These are phyloP conservation scores for Pelobates fuscus DNA, from an alignment of 2,113 vertebrate genomes.

Conservation along the genomic window DNA sequence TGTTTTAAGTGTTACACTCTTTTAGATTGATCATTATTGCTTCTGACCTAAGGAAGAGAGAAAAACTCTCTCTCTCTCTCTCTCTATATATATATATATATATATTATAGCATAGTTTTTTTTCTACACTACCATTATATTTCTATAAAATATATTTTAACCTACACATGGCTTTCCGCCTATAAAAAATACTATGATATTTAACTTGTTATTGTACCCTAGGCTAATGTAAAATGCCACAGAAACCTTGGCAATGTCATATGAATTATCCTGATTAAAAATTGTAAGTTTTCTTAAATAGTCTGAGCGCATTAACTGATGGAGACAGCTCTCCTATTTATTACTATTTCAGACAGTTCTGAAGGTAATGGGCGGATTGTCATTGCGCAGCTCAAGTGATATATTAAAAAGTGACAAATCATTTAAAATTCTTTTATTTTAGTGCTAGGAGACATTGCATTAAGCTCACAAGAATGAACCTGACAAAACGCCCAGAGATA, in stretches of 20 bases:
- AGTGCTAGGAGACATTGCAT: neutral
- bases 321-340: too few species aligned
- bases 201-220: neutral
- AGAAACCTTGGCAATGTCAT: neutral
- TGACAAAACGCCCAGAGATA: neutral
- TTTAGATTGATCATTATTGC: too few species aligned
- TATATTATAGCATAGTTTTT: too few species aligned
- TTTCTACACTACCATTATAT: too few species aligned
- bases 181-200: neutral
- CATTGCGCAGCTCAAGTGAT: neutral
- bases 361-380: neutral
- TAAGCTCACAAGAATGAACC: neutral
- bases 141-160: too few species aligned
- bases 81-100: too few species aligned
- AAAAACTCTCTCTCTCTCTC: too few species aligned
- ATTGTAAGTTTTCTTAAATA: neutral
- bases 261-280: neutral
- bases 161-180: neutral
- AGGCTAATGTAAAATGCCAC: neutral
- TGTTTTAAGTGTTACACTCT: too few species aligned
- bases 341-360: neutral
- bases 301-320: neutral
- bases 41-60: too few species aligned
- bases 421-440: neutral
- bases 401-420: neutral